Base-by-base conservation (phyloP, 2,888 invertebrate genomes). In the Lomographa bimaculata region DNA sequence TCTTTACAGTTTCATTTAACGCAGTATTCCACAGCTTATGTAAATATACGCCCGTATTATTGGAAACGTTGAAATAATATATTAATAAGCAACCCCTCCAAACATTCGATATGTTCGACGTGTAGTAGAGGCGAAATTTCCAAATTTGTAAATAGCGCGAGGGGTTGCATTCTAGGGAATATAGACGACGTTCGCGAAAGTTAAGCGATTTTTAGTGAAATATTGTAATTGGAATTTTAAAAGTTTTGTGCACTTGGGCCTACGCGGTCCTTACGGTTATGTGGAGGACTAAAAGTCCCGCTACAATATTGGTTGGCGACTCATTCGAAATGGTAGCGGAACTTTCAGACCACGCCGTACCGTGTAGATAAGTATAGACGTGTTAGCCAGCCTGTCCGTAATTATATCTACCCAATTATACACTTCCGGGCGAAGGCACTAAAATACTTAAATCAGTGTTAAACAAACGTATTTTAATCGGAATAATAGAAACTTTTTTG, bases 21-120 rank as follows among this genome's bases (percentile, higher is more conserved):
- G 60, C 79, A 80, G 76, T 78, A 75, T 79, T 79, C 57, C 50
- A 67, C 59, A 58, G 76, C 76, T 74, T 76, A 45, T 83, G 77
- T 79, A 81, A 64, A 79, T 75, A 77, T 59, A 50, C 50, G 53
- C 54, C 49, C 42, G 23, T 51, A 46, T 41, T 14, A 41, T 47
- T 49, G 46, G 33, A 35, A 51, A 43, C 44, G 35, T 43, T 24
- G 18, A 12, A 12, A 9, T 20, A 44, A 28, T 17, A 19, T 38
- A 16, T n/a, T n/a, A n/a, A n/a, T n/a, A n/a, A n/a, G n/a, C n/a
- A n/a, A 34, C 46, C 41, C 46, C 41, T 19, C 25, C 16, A 30
- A 44, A 45, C 36, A 45, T 52, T 50, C 38, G 37, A 51, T 47
- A 24, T 35, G 40, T 24, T 4, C 7, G 17, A 45, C 40, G 29